These are phyloP conservation scores for Polypedilum vanderplanki DNA, from an alignment of 1,140 invertebrate species.

Conservation along the genomic window DNA sequence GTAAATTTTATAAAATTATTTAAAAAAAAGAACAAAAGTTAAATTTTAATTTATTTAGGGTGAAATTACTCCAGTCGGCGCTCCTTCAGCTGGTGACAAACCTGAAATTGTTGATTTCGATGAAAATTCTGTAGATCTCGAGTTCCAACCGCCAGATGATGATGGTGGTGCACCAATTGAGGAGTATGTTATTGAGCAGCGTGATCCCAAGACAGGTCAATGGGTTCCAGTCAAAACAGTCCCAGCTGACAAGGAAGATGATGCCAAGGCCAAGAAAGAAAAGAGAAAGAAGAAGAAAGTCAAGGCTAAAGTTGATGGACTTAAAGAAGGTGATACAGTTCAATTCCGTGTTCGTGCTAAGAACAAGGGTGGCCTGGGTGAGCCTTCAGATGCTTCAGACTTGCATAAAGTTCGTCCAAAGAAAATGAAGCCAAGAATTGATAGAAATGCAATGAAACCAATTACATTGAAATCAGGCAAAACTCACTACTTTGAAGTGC, in stretches of 20 bases:
- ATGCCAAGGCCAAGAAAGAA: conserved; percentile 37
- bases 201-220: conserved; percentile 85
- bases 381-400: conserved; percentile 81
- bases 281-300: conserved; percentile 65
- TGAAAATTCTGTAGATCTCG: conserved; percentile 83
- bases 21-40: not conserved
- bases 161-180: conserved; percentile 88
- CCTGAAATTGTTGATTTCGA: conserved; percentile 91
- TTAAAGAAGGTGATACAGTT: conserved; percentile 93
- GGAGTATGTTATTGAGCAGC: conserved; percentile 95
- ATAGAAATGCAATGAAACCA: conserved; percentile 81
- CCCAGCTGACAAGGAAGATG: conserved; percentile 42
- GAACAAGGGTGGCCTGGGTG: conserved; percentile 94
- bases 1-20: not conserved
- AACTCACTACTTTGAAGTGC: conserved; percentile 84
- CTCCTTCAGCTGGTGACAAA: conserved; percentile 47
- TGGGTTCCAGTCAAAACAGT: conserved; percentile 79
- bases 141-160: conserved; percentile 88
- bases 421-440: conserved; percentile 82
- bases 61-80: conserved; percentile 23
- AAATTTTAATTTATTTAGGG: conserved; percentile 14
- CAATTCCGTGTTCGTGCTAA: conserved; percentile 98
- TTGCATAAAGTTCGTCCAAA: conserved; percentile 51
- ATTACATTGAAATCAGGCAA: conserved; percentile 86
- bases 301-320: conserved; percentile 76